Conservation (phyloP, 2,113 vertebrate genomes). For the Pagrus major region DNA sequence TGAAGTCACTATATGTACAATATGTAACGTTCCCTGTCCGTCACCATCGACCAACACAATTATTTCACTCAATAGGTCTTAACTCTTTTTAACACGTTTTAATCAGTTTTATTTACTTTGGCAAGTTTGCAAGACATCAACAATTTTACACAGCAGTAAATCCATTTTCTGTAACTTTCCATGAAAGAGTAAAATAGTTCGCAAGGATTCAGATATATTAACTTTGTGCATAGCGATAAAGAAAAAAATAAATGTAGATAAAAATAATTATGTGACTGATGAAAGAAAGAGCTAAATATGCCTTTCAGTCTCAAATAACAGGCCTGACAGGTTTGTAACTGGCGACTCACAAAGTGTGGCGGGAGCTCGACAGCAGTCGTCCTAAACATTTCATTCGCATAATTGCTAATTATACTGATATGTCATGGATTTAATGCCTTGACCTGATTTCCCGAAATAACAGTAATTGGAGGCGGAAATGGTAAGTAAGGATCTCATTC, state of each 20-base stretch:
- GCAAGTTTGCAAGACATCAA: conserved; percentile 18
- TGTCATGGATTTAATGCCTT: conserved; percentile 53
- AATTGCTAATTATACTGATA: conserved; percentile 54
- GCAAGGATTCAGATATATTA: conserved; percentile 25
- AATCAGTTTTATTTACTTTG: conserved; percentile 29
- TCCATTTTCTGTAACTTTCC: conserved; percentile 30
- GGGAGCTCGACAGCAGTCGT: conserved; percentile 40
- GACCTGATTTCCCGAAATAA: conserved; percentile 43
- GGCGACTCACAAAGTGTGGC: conserved; percentile 31
- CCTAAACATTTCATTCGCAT: conserved; percentile 49
- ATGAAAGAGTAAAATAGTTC: conserved; percentile 26
- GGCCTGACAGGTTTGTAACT: conserved; percentile 59
- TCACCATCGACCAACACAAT: not conserved
- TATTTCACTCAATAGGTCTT: not conserved
- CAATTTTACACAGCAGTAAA: conserved; percentile 29
- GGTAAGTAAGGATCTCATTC: conserved; percentile 31
- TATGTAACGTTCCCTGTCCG: conserved; percentile 27
- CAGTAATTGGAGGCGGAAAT: conserved; percentile 33
- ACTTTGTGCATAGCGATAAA: conserved; percentile 34
- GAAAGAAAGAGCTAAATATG: conserved; percentile 49
- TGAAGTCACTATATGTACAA: conserved; percentile 38
- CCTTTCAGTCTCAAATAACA: conserved; percentile 55
- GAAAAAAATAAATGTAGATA: conserved; percentile 37
- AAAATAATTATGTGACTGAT: conserved; percentile 59
- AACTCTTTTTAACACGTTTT: conserved; percentile 21